Percentiles rank a stretch among this genome's conserved stretches.
Evolutionary conservation across 2,113 vertebrate genomes (phyloP).

Genomic region (Emberiza fucata): DNA sequence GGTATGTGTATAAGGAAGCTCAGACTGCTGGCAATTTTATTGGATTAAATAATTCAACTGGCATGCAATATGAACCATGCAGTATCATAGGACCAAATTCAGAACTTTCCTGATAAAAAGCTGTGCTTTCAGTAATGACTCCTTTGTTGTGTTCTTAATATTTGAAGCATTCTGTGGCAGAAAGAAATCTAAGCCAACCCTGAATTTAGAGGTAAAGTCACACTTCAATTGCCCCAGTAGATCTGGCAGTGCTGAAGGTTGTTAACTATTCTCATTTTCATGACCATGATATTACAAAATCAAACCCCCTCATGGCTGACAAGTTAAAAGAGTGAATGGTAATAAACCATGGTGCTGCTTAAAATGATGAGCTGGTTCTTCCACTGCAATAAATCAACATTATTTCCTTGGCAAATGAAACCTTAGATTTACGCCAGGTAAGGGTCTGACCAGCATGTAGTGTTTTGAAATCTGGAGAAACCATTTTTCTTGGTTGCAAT

Average conservation of each 20-base stretch:
- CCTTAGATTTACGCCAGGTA: constrained; percentile 5
- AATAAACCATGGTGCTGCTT: neutral
- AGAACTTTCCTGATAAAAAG: neutral
- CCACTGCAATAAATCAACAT: constrained; percentile 12
- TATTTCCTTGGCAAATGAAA: neutral
- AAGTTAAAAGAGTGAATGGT: neutral
- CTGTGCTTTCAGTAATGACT: neutral
- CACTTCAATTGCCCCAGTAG: neutral
- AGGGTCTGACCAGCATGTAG: neutral
- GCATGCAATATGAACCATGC: neutral
- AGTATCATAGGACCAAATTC: neutral
- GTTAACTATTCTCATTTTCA: neutral
- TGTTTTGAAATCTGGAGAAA: neutral
- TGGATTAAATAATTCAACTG: neutral
- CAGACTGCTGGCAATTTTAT: neutral
- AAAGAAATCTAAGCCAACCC: neutral
- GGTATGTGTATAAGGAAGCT: neutral
- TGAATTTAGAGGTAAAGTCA: neutral
- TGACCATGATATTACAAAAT: neutral
- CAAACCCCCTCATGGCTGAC: neutral
- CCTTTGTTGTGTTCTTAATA: neutral
- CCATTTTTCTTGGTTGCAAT: neutral
- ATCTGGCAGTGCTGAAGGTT: neutral
- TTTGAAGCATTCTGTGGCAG: neutral
- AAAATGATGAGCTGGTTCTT: constrained; percentile 20